phyloP scores from a whole-genome alignment of 1,140 invertebrate species.

The Musca domestica region DNA sequence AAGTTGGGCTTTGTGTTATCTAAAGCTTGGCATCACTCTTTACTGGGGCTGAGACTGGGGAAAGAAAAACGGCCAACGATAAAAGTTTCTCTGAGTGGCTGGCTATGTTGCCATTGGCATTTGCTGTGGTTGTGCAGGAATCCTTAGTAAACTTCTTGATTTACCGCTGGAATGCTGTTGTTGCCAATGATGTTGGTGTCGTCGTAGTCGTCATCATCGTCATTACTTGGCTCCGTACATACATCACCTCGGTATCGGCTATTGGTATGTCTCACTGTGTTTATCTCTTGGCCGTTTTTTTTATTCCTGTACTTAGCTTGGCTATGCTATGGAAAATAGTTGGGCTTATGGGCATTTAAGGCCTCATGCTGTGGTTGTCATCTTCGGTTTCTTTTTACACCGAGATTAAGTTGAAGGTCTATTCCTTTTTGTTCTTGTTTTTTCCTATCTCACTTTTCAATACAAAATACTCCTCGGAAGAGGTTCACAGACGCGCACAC shows the following conservation, averaged over 20 bases:
- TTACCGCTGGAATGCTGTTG: conserved; percentile 21
- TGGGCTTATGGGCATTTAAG: conserved; percentile 6
- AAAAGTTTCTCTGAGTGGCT: not conserved
- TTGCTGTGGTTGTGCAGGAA: conserved; percentile 12
- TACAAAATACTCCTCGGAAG: not conserved
- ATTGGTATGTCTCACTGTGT: too few relatives aligned
- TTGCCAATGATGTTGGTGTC: too few relatives aligned
- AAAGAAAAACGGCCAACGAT: not conserved
- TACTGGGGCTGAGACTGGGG: not conserved
- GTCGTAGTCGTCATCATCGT: too few relatives aligned
- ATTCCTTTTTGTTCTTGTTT: not conserved
- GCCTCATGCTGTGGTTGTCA: conserved; percentile 21
- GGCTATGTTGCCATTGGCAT: not conserved
- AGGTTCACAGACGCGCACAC: not conserved
- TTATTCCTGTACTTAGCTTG: too few relatives aligned
- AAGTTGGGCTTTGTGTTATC: conserved; percentile 6
- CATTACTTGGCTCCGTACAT: not conserved
- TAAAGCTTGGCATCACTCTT: conserved; percentile 12
- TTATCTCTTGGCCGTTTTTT: too few relatives aligned
- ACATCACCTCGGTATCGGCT: too few relatives aligned
- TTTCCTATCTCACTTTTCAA: not conserved
- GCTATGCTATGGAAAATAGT: too few relatives aligned
- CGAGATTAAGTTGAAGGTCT: conserved; percentile 17
- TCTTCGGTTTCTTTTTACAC: conserved; percentile 22
- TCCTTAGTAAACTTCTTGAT: conserved; percentile 21